Evolutionary conservation across 2,113 vertebrate species (phyloP), one percentile per base, ranked within the genome.

Genomic region (Pangasianodon gigas): DNA sequence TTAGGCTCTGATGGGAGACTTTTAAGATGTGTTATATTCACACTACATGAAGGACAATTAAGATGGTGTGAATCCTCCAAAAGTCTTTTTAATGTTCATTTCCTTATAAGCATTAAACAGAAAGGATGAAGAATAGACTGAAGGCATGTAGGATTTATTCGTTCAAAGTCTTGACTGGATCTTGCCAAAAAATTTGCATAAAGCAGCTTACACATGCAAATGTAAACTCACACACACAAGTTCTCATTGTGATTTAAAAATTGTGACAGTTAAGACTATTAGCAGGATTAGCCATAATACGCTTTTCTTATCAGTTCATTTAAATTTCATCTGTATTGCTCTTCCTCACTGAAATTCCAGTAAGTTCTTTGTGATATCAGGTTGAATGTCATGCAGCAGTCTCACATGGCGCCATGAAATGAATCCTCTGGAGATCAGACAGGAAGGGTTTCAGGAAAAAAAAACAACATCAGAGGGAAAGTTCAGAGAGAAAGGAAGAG

Each of bases 361-460:
- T 29, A 51, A 44, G 32, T 58, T 37, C 52, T 77, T 82, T 37
- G 2, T 89, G 88, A 52, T n/a, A 81, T 52, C 90, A 60, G 74
- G 75, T 51, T 67, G 51, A 74, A 29, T 58, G 24, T 37, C 24
- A 29, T 80, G 51, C 44, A 74, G 85, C 75, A 54, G 88, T 60
- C 88, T 79, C 48, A 29, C 9, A 9, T 71, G 71, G 48, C 58
- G 14, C 85, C 87, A 74, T 74, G 32, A 77, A 80, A 62, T 52
- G 19, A 77, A 80, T 60, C 87, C 87, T 84, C 24, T 56, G 52
- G 85, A 90, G 87, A 89, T 90, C 74, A 89, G 86, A 90, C 82
- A 89, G 82, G 52, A 54, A 54, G 9, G 11, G 52, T 58, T 87
- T 87, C n/a, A 44, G 44, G 19, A 10, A 1, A 4, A 19, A 32